These are phyloP conservation scores for Grammomys surdaster DNA, from an alignment of 2,113 vertebrate species.

Conservation along the genomic window DNA sequence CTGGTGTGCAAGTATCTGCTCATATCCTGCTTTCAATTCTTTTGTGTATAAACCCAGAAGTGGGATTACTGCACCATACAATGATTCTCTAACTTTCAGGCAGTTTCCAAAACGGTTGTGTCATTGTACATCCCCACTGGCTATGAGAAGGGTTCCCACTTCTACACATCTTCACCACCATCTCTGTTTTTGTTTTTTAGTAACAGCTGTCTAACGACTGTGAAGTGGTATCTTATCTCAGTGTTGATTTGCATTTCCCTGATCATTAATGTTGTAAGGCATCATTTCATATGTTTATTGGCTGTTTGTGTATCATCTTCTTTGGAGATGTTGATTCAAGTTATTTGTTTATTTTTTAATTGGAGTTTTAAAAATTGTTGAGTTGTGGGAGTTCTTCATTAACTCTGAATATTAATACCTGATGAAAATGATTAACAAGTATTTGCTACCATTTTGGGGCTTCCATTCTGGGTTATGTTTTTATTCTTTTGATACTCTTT, in stretches of 20 bases:
- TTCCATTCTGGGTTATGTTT: neutral
- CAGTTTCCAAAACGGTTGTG: neutral
- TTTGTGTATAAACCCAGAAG: neutral
- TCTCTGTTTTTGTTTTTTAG: neutral
- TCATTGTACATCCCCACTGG: neutral
- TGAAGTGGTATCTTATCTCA: neutral
- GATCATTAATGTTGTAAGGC: neutral
- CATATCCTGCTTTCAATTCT: neutral
- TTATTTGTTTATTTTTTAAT: neutral
- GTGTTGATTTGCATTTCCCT: neutral
- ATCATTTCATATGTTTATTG: neutral
- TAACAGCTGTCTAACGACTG: constrained; percentile 7
- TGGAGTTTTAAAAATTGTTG: neutral
- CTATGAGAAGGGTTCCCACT: neutral
- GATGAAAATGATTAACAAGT: neutral
- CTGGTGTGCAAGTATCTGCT: neutral
- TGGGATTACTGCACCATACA: neutral
- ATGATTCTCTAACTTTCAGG: neutral
- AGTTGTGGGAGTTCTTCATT: neutral
- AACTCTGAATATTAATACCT: constrained; percentile 11
- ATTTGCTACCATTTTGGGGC: neutral
- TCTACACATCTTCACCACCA: neutral
- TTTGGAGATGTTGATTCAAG: neutral
- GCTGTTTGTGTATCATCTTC: neutral
- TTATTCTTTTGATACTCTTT: constrained; percentile 1